Evolutionary conservation across 2,797 vertebrate species (phyloP).

Genomic region (Mormyrops boulengeri): DNA sequence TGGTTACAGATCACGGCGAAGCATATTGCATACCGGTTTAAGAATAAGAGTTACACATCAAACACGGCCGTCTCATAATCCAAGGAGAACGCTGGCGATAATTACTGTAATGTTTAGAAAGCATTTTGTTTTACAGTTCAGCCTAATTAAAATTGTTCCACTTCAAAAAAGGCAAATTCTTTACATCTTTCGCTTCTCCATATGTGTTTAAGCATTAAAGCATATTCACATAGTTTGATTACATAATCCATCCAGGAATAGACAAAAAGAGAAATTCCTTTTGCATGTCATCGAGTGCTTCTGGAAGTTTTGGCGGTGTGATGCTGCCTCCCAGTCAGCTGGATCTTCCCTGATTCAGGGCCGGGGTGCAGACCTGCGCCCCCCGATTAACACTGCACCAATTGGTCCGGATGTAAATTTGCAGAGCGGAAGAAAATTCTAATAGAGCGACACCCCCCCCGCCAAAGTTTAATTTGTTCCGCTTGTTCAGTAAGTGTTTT

Average conservation of each 20-base stretch:
- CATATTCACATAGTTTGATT: conserved; percentile 9
- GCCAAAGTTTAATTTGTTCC: background rate
- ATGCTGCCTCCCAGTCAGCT: background rate
- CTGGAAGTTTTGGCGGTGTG: background rate
- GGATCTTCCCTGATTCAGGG: background rate
- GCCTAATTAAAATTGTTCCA: conserved; percentile 18
- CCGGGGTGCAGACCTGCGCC: background rate
- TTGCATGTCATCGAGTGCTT: background rate
- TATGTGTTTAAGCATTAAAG: conserved; percentile 7
- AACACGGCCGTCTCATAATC: background rate
- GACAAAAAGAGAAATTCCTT: background rate
- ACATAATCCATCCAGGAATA: conserved; percentile 16
- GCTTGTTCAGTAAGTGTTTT: background rate
- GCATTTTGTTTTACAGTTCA: background rate
- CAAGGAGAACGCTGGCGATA: background rate
- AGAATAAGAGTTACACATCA: background rate
- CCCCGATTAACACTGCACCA: background rate
- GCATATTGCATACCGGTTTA: background rate
- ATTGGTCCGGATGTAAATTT: background rate
- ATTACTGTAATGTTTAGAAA: background rate
- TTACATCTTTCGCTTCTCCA: background rate
- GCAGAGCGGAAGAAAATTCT: background rate
- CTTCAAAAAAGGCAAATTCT: background rate
- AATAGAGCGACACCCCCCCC: background rate
- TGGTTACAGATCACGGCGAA: conserved; percentile 12